Evolutionary conservation across 2,888 invertebrate species (phyloP).

Genomic region (Lissocephala sabroskyi): DNA sequence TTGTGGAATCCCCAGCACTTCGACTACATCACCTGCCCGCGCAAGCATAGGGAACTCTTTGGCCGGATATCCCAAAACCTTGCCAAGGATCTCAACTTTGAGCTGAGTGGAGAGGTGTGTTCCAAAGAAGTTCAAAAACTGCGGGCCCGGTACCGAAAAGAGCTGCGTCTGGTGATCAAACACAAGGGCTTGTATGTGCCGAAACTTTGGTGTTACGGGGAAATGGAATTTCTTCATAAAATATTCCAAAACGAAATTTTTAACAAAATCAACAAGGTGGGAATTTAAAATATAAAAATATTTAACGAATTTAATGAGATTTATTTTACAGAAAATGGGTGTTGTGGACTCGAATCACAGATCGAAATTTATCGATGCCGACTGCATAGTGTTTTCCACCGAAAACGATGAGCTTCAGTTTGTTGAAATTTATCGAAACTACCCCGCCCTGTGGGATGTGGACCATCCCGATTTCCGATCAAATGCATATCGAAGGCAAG

Average conservation of each 20-base stretch:
- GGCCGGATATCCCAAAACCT: slow-evolving; percentile 44
- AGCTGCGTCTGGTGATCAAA: slow-evolving; percentile 54
- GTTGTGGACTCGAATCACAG: slow-evolving; percentile 49
- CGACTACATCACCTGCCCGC: slow-evolving; percentile 42
- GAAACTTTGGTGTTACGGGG: slow-evolving; percentile 66
- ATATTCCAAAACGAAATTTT: slow-evolving; percentile 56
- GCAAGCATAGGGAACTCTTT: slow-evolving; percentile 43
- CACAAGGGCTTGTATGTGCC: slow-evolving; percentile 61
- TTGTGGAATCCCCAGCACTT: slow-evolving; percentile 60
- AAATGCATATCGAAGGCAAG: slow-evolving; percentile 53
- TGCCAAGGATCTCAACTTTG: slow-evolving; percentile 40
- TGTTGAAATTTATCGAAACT: slow-evolving; percentile 60
- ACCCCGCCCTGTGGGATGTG: slow-evolving; percentile 59
- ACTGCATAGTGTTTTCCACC: slow-evolving; percentile 36
- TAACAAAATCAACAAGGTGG: slow-evolving; percentile 53
- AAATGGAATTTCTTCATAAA: slow-evolving; percentile 59
- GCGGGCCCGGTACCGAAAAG: slow-evolving; percentile 60
- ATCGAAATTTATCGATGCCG: slow-evolving; percentile 49
- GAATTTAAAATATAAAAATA: not conserved
- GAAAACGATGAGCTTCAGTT: slow-evolving; percentile 53
- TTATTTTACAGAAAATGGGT: slow-evolving; percentile 41
- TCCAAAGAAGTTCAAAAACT: slow-evolving; percentile 57
- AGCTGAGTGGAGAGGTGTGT: slow-evolving; percentile 49
- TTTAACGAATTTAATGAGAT: not conserved
- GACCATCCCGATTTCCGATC: slow-evolving; percentile 67